These are phyloP conservation scores for Carapus acus DNA, from an alignment of 2,797 vertebrate genomes.

Conservation along the genomic window DNA sequence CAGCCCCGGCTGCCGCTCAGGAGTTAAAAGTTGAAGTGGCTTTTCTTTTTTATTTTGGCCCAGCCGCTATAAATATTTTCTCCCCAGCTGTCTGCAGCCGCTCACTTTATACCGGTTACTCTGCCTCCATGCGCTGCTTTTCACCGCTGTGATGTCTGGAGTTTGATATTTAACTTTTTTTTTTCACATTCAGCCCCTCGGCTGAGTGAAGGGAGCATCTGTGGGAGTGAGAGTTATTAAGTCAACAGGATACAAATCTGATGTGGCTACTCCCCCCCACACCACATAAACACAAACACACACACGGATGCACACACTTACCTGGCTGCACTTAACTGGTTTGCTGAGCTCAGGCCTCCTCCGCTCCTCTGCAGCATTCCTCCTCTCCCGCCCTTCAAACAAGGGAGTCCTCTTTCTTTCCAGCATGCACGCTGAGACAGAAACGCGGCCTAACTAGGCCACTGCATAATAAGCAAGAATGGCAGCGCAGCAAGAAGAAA, in stretches of 20 bases:
- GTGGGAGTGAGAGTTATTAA: conserved; percentile 51
- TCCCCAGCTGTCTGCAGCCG: conserved; percentile 47
- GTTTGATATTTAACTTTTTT: conserved; percentile 47
- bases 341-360: conserved; percentile 35
- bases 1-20: conserved; percentile 26
- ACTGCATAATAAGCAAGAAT: conserved; percentile 71
- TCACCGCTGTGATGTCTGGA: conserved; percentile 34
- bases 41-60: conserved; percentile 11
- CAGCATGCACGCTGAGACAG: conserved; percentile 66
- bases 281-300: too few species aligned
- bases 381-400: conserved; percentile 33
- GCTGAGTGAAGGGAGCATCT: conserved; percentile 36
- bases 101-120: conserved; percentile 42
- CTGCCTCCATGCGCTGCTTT: conserved; percentile 21
- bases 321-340: conserved; percentile 38
- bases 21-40: conserved; percentile 44
- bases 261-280: neutral
- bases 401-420: conserved; percentile 63
- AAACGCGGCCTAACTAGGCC: conserved; percentile 70
- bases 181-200: conserved; percentile 34
- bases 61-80: conserved; percentile 50
- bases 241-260: conserved; percentile 4
- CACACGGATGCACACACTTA: conserved; percentile 13
- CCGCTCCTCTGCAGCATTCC: conserved; percentile 52
- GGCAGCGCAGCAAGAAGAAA: conserved; percentile 48